phyloP scores from a whole-genome alignment of 2,113 vertebrate genomes.

The Cynoglossus semilaevis region DNA sequence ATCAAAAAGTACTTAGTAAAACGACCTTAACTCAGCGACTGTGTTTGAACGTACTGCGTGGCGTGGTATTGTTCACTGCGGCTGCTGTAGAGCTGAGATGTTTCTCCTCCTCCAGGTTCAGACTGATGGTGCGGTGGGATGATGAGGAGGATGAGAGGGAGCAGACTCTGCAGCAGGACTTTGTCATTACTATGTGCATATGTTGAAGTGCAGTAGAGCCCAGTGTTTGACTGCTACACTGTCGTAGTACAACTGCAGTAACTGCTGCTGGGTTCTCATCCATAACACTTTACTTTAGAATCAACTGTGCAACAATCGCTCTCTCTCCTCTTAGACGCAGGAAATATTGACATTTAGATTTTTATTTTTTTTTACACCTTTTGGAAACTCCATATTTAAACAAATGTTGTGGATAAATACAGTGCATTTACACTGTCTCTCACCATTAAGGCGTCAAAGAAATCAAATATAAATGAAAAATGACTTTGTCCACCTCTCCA shows the following conservation, averaged over 20 bases:
- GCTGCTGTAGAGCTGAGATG: background rate
- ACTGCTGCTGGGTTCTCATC: conserved; percentile 7
- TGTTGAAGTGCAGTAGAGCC: conserved; percentile 22
- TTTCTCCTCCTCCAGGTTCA: background rate
- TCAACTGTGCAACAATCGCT: conserved; percentile 4
- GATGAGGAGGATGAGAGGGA: conserved; percentile 12
- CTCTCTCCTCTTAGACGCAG: no score
- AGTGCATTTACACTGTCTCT: no score
- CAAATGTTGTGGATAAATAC: background rate
- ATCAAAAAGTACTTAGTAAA: no score
- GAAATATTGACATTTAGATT: no score
- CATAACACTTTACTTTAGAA: conserved; percentile 2
- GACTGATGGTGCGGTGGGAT: conserved; percentile 15
- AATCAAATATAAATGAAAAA: no score
- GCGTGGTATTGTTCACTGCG: no score
- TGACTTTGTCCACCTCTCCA: no score
- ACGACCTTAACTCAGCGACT: no score
- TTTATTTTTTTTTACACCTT: background rate
- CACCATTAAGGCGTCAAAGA: no score
- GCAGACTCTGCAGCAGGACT: conserved; percentile 20
- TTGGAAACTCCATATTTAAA: background rate
- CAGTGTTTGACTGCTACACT: conserved; percentile 4
- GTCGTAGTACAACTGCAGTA: background rate
- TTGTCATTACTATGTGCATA: conserved; percentile 20
- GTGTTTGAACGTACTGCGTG: no score